These are phyloP conservation scores for Idaea straminata DNA, from an alignment of 2,888 invertebrate species.

Conservation along the genomic window DNA sequence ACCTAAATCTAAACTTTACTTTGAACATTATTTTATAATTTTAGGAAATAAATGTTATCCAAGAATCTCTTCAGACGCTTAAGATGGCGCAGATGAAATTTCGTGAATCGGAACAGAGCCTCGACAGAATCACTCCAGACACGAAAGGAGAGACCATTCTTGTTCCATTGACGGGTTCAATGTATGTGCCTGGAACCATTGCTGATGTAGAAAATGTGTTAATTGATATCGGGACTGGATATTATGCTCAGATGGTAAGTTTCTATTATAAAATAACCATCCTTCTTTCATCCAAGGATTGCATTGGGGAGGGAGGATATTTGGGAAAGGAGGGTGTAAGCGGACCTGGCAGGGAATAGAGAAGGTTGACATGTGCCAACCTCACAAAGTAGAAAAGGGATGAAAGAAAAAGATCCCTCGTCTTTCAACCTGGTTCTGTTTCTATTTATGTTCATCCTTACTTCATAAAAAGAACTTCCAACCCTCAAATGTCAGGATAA, in stretches of 20 bases:
- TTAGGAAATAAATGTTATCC: slow-evolving; percentile 92
- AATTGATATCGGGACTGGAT: slow-evolving; percentile 98
- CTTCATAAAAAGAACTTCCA: too few relatives aligned
- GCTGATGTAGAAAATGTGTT: slow-evolving; percentile 92
- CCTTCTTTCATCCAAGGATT: too few relatives aligned
- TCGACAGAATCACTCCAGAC: slow-evolving; percentile 88
- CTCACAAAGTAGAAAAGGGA: too few relatives aligned
- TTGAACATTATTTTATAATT: slow-evolving; percentile 32
- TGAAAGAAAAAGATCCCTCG: too few relatives aligned
- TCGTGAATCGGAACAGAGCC: slow-evolving; percentile 90
- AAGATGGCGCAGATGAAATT: slow-evolving; percentile 95
- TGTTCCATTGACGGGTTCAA: slow-evolving; percentile 97
- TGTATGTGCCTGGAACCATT: slow-evolving; percentile 97
- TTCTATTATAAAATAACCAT: neutral
- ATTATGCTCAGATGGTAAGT: slow-evolving; percentile 94
- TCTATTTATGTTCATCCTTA: too few relatives aligned
- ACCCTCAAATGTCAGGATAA: too few relatives aligned
- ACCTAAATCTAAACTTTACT: neutral
- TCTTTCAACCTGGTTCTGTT: too few relatives aligned
- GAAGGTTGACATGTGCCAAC: too few relatives aligned
- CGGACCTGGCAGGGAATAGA: too few relatives aligned
- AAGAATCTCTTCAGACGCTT: slow-evolving; percentile 93
- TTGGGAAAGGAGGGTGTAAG: too few relatives aligned
- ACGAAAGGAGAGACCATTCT: slow-evolving; percentile 91
- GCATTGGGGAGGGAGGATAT: too few relatives aligned